These are phyloP conservation scores for Tetrax tetrax DNA, from an alignment of 2,113 vertebrate species.

Conservation along the genomic window DNA sequence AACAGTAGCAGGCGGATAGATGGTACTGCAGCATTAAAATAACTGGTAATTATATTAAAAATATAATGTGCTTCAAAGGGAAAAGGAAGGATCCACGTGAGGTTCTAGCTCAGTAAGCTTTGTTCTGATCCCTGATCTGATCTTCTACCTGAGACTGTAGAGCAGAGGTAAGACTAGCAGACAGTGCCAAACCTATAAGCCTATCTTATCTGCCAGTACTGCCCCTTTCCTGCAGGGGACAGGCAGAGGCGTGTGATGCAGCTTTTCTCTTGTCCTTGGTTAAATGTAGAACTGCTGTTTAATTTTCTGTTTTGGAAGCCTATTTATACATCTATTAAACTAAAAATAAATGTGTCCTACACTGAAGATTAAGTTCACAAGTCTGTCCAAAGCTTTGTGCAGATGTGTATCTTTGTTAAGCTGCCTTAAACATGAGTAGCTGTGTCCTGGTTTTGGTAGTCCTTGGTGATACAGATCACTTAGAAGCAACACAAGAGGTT, in stretches of 20 bases:
- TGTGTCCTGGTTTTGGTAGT: not conserved
- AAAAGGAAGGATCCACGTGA: not conserved
- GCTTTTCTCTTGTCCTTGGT: not conserved
- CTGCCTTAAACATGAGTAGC: not conserved
- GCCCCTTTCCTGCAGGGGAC: not conserved
- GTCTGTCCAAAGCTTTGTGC: not conserved
- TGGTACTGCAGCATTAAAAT: not conserved
- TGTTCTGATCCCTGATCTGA: not conserved
- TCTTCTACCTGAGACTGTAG: not conserved
- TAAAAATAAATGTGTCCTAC: not conserved
- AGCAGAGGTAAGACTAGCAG: not conserved
- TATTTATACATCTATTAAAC: not conserved
- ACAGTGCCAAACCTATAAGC: not conserved
- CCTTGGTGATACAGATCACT: not conserved
- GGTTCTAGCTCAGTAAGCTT: not conserved
- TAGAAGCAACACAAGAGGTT: not conserved
- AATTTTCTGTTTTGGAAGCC: not conserved
- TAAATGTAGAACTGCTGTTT: conserved; percentile 23
- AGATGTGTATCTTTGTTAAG: not conserved
- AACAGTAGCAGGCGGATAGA: not conserved
- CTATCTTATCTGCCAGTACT: not conserved
- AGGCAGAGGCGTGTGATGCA: not conserved
- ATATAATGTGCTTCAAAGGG: not conserved
- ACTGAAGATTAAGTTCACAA: not conserved
- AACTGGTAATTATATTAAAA: not conserved